Conservation (phyloP, 2,888 invertebrate genomes). For the Cryptops parisi region DNA sequence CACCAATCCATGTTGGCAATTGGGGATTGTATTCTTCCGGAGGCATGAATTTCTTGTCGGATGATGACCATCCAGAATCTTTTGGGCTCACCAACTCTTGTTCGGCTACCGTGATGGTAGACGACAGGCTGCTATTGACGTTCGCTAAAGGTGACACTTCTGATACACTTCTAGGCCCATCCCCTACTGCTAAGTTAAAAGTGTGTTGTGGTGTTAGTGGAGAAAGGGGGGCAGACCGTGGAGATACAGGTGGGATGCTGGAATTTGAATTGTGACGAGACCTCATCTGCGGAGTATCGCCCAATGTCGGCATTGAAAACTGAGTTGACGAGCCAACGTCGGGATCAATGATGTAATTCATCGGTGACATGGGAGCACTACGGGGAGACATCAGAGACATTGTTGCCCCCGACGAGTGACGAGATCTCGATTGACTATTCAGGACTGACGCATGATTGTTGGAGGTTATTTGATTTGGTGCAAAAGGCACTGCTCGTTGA, state of each 20-base stretch:
- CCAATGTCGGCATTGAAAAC: slow-evolving; percentile 18
- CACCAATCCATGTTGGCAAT: background rate
- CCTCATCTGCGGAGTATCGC: slow-evolving; percentile 17
- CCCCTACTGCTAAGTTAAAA: too few species aligned
- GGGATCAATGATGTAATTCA: slow-evolving; percentile 14
- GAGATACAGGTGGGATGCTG: slow-evolving; percentile 25
- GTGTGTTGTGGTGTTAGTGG: too few species aligned
- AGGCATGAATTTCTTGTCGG: background rate
- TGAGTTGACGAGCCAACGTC: slow-evolving; percentile 13
- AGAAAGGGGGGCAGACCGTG: slow-evolving; percentile 22
- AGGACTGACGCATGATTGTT: background rate
- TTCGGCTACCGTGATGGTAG: background rate
- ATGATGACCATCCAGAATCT: background rate
- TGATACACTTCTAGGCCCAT: background rate
- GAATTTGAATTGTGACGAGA: slow-evolving; percentile 22
- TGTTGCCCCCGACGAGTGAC: slow-evolving; percentile 25
- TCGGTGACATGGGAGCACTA: slow-evolving; percentile 21
- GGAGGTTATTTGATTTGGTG: background rate
- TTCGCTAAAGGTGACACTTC: background rate
- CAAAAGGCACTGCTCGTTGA: background rate
- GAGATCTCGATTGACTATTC: slow-evolving; percentile 21
- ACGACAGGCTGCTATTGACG: background rate
- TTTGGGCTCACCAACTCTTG: background rate
- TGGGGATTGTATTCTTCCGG: background rate
- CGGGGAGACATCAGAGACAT: slow-evolving; percentile 17